Evolutionary conservation across 1,140 invertebrate species (phyloP).

Genomic region (Drosophila pachea): DNA sequence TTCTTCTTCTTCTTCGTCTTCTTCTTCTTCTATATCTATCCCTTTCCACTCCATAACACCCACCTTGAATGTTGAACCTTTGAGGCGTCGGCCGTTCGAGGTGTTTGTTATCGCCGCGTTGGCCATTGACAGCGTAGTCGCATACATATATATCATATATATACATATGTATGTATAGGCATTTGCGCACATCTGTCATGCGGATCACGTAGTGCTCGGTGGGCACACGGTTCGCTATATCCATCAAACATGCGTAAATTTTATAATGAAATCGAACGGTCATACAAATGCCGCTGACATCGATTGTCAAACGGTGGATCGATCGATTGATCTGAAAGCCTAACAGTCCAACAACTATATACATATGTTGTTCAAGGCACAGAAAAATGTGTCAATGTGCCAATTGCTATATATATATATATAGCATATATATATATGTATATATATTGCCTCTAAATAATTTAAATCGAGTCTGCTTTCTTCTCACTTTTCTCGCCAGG

Average conservation of each 20-base stretch:
- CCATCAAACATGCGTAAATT: conserved; percentile 74
- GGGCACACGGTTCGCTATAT: conserved; percentile 22
- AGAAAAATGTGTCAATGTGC: conserved; percentile 74
- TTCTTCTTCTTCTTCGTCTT: no score
- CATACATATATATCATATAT: conserved; percentile 1
- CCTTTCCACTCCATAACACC: not conserved
- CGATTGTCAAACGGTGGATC: conserved; percentile 46
- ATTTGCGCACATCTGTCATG: conserved; percentile 21
- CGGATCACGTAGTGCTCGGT: conserved; percentile 48
- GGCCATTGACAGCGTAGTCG: not conserved
- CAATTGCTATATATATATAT: conserved; percentile 42
- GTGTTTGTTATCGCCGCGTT: conserved; percentile 13
- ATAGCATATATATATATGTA: no score
- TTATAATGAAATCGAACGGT: conserved; percentile 66
- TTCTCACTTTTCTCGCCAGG: conserved; percentile 17
- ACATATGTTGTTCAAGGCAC: conserved; percentile 48
- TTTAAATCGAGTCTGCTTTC: conserved; percentile 15
- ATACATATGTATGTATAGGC: not conserved
- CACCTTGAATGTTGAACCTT: not conserved
- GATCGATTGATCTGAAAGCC: conserved; percentile 26
- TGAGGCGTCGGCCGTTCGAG: conserved; percentile 2
- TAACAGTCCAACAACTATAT: conserved; percentile 21
- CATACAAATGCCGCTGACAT: conserved; percentile 39
- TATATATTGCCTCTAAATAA: no score
- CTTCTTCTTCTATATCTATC: not conserved